Conservation (phyloP, 2,797 vertebrate genomes). For the Pseudochromis fuscus region DNA sequence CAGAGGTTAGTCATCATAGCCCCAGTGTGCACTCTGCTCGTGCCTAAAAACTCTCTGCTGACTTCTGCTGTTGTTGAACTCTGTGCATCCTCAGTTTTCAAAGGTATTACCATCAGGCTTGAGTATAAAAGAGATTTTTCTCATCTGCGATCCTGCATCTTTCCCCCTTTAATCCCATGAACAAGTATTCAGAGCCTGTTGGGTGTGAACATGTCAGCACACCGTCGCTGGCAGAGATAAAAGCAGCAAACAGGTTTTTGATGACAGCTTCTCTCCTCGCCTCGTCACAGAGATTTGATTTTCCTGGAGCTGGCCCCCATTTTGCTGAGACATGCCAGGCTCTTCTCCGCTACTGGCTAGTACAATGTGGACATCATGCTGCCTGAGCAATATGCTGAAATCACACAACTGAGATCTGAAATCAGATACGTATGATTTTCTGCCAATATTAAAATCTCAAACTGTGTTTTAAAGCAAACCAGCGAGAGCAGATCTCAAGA, state of each 20-base stretch:
- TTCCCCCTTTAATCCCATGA: background rate
- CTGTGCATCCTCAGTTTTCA: constrained; percentile 27
- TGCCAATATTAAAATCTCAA: constrained; percentile 63
- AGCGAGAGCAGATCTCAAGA: constrained; percentile 49
- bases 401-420: constrained; percentile 43
- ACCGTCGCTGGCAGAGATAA: constrained; percentile 41
- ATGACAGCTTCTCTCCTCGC: constrained; percentile 71
- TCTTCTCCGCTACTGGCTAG: constrained; percentile 39
- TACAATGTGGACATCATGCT: constrained; percentile 45
- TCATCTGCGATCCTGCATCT: constrained; percentile 22
- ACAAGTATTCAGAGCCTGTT: constrained; percentile 35
- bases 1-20: constrained; percentile 74
- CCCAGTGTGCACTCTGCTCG: constrained; percentile 21
- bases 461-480: constrained; percentile 60
- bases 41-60: constrained; percentile 10
- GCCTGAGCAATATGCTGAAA: constrained; percentile 33
- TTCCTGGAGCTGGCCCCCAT: constrained; percentile 36
- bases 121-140: background rate
- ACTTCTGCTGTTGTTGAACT: constrained; percentile 39
- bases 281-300: constrained; percentile 51
- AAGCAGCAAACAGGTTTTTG: constrained; percentile 60
- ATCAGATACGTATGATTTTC: constrained; percentile 47
- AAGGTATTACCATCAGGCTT: constrained; percentile 16
- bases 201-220: constrained; percentile 59
- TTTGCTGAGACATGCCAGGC: constrained; percentile 30